Base-by-base conservation (phyloP, 2,888 invertebrate genomes). In the Cepaea hortensis region DNA sequence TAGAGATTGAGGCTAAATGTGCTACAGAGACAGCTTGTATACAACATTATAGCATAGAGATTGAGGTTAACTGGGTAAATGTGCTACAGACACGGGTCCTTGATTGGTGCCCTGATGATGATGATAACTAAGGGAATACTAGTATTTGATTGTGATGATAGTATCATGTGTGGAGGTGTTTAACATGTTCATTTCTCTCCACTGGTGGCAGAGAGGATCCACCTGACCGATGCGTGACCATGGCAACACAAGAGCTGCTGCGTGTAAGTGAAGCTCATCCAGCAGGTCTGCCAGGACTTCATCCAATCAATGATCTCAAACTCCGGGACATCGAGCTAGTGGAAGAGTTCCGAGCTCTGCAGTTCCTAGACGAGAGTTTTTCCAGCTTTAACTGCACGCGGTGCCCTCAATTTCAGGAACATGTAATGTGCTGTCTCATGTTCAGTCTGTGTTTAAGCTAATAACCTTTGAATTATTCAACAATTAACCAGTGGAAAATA, bases 321-420 rank as follows among this genome's bases (percentile, higher is more conserved):
- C 94, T 96, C 80, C 95, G 95, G 82, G 96, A 96, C 4, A 95
- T 96, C 0, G 95, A 96, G 90, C 95, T 94, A 13, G 93, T 94
- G 18, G 94, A 94, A 84, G 91, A 93, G 82, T 92, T 93, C 88
- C 89, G 92, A 50, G 90, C 91, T 70, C 88, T 95, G 68, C 89
- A 93, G 9, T 89, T 92, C 9, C 90, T 95, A 70, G 92, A 91
- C 87, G 90, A 88, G 81, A 90, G 90, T 15, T 90, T 94, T 62
- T 76, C 72, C 20, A 85, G 91, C 7, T 95, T 93, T 90, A 96
- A 96, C 23, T 96, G 96, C 89, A 96, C 96, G 0, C 96, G 96
- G 91, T 97, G 97, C 91, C 96, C 97, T 0, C 96, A 97, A 91
- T 98, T 98, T 93, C 96, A 96, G 90, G 95, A 96, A 81, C 95